phyloP scores from a whole-genome alignment of 2,113 vertebrate species.

The Melanocharis versteri region DNA sequence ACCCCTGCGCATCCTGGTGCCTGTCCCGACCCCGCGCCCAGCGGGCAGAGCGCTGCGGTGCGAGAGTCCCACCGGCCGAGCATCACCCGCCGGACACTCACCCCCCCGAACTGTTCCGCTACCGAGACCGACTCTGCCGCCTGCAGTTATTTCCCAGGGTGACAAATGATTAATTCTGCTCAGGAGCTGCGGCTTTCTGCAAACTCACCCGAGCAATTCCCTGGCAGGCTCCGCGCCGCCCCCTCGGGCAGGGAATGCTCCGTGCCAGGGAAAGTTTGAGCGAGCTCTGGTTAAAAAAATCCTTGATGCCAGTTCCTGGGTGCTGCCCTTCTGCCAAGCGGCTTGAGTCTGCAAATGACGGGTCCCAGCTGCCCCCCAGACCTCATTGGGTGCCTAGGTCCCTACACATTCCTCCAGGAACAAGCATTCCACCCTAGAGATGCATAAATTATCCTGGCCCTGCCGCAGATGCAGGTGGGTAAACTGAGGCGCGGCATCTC shows the following conservation, averaged over 20 bases:
- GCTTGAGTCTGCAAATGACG: neutral
- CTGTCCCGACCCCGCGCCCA: fast-evolving
- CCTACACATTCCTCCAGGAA: neutral
- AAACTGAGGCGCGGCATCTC: constrained; percentile 5
- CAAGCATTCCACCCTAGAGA: no score
- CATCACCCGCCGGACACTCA: neutral
- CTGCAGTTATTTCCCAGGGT: constrained; percentile 8
- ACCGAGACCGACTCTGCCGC: neutral
- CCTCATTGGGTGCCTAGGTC: neutral
- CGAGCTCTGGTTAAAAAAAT: neutral
- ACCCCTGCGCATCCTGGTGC: neutral
- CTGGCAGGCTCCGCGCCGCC: neutral
- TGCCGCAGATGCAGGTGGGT: neutral
- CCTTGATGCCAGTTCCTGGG: fast-evolving
- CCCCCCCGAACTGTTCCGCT: fast-evolving
- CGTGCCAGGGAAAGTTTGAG: neutral
- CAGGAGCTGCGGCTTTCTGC: constrained; percentile 34
- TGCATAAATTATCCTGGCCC: fast-evolving
- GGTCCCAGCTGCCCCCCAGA: neutral
- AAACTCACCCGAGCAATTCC: constrained; percentile 13
- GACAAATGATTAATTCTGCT: constrained; percentile 19
- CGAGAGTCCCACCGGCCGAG: no score
- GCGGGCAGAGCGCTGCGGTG: neutral
- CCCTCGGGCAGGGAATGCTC: neutral
- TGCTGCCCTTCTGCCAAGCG: neutral